phyloP scores from a whole-genome alignment of 2,888 invertebrate species.

The Rhagonycha fulva region DNA sequence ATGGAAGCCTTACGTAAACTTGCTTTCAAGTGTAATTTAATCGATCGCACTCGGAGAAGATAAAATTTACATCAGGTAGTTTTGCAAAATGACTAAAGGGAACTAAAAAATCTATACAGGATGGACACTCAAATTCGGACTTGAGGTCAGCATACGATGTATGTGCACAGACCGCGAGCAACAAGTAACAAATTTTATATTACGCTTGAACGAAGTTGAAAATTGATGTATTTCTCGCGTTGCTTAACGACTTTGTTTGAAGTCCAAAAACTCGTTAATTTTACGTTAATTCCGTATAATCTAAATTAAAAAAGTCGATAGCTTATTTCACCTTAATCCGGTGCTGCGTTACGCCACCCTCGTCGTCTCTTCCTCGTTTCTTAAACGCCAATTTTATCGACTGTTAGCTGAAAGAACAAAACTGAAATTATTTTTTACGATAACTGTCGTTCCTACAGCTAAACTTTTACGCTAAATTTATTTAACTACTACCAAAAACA shows the following conservation, averaged over 20 bases:
- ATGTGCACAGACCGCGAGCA: too few relatives aligned
- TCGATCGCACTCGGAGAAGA: background rate
- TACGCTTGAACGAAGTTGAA: background rate
- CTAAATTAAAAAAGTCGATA: background rate
- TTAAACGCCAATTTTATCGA: background rate
- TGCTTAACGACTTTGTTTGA: background rate
- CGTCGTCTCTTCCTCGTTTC: background rate
- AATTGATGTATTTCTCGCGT: background rate
- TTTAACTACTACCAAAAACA: background rate
- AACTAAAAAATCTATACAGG: background rate
- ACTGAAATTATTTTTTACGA: background rate
- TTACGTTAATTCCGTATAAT: background rate
- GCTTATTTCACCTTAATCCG: background rate
- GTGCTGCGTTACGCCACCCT: background rate
- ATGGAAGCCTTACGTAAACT: background rate
- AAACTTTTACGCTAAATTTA: background rate
- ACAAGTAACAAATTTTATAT: background rate
- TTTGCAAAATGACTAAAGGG: background rate
- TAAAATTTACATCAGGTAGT: background rate
- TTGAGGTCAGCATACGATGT: too few relatives aligned
- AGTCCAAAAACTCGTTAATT: background rate
- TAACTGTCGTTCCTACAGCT: background rate
- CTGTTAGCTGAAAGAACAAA: background rate
- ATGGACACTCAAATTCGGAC: background rate
- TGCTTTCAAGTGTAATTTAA: background rate